Base-by-base conservation (phyloP, 2,888 invertebrate species). In the Lacanobia oleracea region DNA sequence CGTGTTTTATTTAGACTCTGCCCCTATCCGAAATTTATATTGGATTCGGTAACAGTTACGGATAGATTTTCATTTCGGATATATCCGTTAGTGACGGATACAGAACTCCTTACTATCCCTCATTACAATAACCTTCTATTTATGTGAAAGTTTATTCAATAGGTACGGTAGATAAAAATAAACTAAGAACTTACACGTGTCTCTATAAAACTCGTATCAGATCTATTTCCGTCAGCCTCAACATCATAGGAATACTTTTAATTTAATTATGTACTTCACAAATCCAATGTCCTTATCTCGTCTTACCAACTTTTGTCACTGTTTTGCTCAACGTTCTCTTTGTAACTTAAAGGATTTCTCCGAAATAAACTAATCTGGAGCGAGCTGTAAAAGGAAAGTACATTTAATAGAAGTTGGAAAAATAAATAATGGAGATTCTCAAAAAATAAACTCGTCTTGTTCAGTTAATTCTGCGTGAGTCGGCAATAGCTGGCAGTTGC, bases 401-500 rank as follows among this genome's bases (percentile, higher is more conserved):
- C 56, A 67, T 70, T 65, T 69, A 74, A 74, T 69, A 83, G 51
- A 37, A 78, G 71, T 72, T 72, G 67, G 23, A 68, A 56, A 77
- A 68, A 74, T 82, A 78, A 78, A 78, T 72, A 76, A 62, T 48
- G 60, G 69, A 56, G 33, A 59, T 43, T 72, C 57, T 69, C 63
- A 60, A 62, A 75, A 82, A 77, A 75, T 65, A 59, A 66, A 10
- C 18, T 67, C 21, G 23, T 71, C 77, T 68, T 72, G 53, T 66
- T 72, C 43, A 59, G 61, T 81, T 69, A 73, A 79, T 73, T 77
- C 61, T 72, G 72, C 73, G 40, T 56, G 53, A 81, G 83, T 75
- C 68, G 61, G 67, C 66, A 68, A 68, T 69, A 62, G 72, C 62
- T 72, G 73, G 86, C 80, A 76, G 87, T 90, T 91, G 88, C 81